Percentiles rank a stretch among this genome's conserved stretches.
These are phyloP conservation scores for Cherax quadricarinatus DNA, from an alignment of 1,140 invertebrate genomes.

Conservation along the genomic window DNA sequence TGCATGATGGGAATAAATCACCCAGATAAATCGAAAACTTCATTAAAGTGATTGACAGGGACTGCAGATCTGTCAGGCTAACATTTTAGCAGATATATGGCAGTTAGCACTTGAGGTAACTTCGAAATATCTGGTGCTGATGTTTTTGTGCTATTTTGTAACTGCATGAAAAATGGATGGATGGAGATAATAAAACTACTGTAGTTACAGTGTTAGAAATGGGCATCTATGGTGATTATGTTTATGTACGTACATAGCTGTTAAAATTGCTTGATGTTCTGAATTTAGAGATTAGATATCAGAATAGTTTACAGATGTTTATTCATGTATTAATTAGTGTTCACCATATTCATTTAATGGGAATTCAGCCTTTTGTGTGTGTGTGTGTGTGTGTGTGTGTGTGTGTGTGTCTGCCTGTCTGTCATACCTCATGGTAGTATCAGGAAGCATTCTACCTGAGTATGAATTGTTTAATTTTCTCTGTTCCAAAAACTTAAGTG, in stretches of 20 bases:
- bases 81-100: background rate
- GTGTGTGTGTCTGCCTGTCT: no score
- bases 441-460: no score
- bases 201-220: background rate
- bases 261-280: background rate
- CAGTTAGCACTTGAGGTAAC: background rate
- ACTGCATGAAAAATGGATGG: background rate
- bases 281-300: background rate
- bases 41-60: background rate
- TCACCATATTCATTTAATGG: no score
- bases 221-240: background rate
- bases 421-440: no score
- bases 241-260: background rate
- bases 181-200: background rate
- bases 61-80: background rate
- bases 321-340: no score
- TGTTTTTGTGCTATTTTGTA: background rate
- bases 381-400: no score
- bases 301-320: no score
- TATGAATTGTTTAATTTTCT: no score
- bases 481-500: no score
- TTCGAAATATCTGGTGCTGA: background rate
- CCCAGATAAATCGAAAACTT: conserved; percentile 6
- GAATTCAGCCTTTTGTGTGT: no score
- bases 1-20: background rate